Conservation (phyloP, 2,888 invertebrate genomes). For the Conistra vaccinii region DNA sequence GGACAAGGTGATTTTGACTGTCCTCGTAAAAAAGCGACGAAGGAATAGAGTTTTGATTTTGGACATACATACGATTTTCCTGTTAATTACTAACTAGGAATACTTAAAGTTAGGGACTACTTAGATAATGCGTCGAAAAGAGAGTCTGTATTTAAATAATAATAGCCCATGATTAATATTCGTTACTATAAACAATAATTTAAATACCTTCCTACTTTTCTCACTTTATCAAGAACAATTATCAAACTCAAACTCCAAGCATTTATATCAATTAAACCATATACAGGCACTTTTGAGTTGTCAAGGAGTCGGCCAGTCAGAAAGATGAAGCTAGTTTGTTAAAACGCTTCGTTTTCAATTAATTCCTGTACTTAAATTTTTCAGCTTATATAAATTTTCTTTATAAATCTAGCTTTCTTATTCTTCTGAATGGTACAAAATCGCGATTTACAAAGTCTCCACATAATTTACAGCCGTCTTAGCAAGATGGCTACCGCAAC, state of each 20-base stretch:
- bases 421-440: conserved; percentile 9
- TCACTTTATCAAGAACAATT: not conserved
- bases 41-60: not conserved
- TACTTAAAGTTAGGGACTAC: not conserved
- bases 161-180: too few species aligned
- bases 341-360: not conserved
- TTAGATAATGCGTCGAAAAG: not conserved
- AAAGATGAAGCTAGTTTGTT: not conserved
- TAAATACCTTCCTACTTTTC: not conserved
- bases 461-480: conserved; percentile 17
- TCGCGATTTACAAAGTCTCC: not conserved
- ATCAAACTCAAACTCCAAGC: not conserved
- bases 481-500: conserved; percentile 24
- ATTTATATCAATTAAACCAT: not conserved
- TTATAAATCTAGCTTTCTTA: not conserved
- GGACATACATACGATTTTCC: not conserved
- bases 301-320: too few species aligned
- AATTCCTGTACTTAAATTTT: not conserved
- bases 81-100: not conserved
- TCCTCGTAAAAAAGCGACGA: not conserved
- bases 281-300: not conserved
- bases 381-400: not conserved
- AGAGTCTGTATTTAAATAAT: not conserved
- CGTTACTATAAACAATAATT: not conserved
- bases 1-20: too few species aligned